These are phyloP conservation scores for Drosophila asahinai DNA, from an alignment of 1,140 invertebrate species.

Conservation along the genomic window DNA sequence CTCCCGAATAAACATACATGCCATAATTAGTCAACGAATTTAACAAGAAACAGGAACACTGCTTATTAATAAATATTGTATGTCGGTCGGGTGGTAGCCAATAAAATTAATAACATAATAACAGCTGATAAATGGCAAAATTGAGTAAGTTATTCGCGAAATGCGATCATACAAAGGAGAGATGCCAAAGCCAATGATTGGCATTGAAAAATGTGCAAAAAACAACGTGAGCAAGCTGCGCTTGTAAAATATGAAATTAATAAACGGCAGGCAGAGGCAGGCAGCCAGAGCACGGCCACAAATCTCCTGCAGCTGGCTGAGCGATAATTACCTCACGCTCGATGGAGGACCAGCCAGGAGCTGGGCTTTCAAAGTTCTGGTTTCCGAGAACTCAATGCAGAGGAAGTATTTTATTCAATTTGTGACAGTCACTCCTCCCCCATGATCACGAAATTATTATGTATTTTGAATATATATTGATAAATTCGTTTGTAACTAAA, in stretches of 20 bases:
- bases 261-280: constrained; percentile 45
- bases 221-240: constrained; percentile 8
- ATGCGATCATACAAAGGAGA: constrained; percentile 43
- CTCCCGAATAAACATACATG: neutral
- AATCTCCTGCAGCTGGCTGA: constrained; percentile 8
- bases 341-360: neutral
- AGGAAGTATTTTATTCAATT: constrained; percentile 14
- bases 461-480: constrained; percentile 43
- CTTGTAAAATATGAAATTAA: constrained; percentile 57
- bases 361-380: constrained; percentile 17
- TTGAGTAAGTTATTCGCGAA: constrained; percentile 40
- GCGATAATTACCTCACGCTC: constrained; percentile 46
- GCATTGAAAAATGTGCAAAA: constrained; percentile 8
- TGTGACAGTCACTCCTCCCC: constrained; percentile 2
- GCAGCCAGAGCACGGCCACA: neutral
- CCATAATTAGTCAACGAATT: neutral
- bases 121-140: constrained; percentile 37
- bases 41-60: neutral
- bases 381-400: constrained; percentile 12
- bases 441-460: constrained; percentile 55
- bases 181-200: constrained; percentile 16
- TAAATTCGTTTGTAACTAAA: neutral
- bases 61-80: neutral
- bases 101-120: constrained; percentile 63
- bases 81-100: neutral